Conservation (phyloP, 2,888 invertebrate genomes). For the Icerya purchasi region DNA sequence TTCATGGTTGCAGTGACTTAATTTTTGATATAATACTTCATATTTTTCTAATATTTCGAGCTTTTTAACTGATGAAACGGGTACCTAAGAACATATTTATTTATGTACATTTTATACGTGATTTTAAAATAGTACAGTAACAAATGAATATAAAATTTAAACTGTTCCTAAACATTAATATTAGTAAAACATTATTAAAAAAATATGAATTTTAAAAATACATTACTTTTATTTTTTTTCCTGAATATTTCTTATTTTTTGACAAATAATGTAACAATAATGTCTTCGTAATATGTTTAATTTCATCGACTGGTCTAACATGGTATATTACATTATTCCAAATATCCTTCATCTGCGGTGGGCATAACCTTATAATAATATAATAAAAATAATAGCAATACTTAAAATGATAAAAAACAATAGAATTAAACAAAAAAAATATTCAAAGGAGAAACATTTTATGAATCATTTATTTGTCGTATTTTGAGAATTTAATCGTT, state of each 20-base stretch:
- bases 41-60: neutral
- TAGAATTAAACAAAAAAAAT: too few relatives aligned
- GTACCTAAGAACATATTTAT: neutral
- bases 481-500: too few relatives aligned
- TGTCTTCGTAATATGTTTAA: constrained; percentile 11
- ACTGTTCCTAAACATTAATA: too few relatives aligned
- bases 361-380: constrained; percentile 8
- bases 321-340: constrained; percentile 13
- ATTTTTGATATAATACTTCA: neutral
- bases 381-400: neutral
- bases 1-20: neutral
- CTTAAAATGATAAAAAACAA: too few relatives aligned
- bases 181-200: too few relatives aligned
- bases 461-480: too few relatives aligned
- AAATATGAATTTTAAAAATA: too few relatives aligned
- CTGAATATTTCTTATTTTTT: neutral
- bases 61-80: neutral
- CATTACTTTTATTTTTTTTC: neutral
- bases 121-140: neutral
- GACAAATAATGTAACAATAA: constrained; percentile 12
- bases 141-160: too few relatives aligned
- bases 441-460: too few relatives aligned
- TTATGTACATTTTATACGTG: neutral
- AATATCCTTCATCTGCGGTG: constrained; percentile 14
- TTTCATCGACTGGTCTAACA: constrained; percentile 10